Percentiles rank a stretch among this genome's conserved stretches.
Evolutionary conservation across 2,888 invertebrate species (phyloP).

Genomic region (Euplagia quadripunctaria): DNA sequence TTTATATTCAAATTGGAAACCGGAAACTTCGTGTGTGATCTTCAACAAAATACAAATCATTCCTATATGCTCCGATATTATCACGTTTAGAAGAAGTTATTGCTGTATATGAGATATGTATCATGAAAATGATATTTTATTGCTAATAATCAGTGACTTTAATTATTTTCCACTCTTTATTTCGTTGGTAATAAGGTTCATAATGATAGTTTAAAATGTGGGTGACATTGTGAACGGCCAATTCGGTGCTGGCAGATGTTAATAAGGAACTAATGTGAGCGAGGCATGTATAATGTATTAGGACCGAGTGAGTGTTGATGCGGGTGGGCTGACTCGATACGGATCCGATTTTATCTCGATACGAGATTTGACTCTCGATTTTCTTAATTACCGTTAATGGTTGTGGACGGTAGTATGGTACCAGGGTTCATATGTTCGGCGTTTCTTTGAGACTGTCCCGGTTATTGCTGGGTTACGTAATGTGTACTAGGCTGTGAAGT

Average conservation of each 20-base stretch:
- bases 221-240: conserved; percentile 53
- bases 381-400: conserved; percentile 86
- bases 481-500: background rate
- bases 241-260: conserved; percentile 63
- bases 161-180: conserved; percentile 35
- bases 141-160: conserved; percentile 61
- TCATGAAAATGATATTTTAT: conserved; percentile 75
- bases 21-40: conserved; percentile 82
- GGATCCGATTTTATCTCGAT: conserved; percentile 79
- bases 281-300: conserved; percentile 82
- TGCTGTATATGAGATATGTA: conserved; percentile 65
- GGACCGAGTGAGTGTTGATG: conserved; percentile 62
- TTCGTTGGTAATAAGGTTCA: conserved; percentile 40
- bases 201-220: conserved; percentile 29
- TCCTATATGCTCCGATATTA: conserved; percentile 70
- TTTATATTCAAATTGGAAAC: conserved; percentile 59
- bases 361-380: conserved; percentile 79
- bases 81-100: conserved; percentile 68
- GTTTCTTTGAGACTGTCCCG: conserved; percentile 33
- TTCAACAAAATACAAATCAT: conserved; percentile 59
- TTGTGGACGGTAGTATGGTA: conserved; percentile 64
- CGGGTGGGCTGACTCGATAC: conserved; percentile 81
- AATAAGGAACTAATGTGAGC: conserved; percentile 70
- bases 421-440: conserved; percentile 52
- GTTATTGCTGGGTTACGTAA: conserved; percentile 13